Base-by-base conservation (phyloP, 1,140 invertebrate genomes). In the Bombus cullumanus region DNA sequence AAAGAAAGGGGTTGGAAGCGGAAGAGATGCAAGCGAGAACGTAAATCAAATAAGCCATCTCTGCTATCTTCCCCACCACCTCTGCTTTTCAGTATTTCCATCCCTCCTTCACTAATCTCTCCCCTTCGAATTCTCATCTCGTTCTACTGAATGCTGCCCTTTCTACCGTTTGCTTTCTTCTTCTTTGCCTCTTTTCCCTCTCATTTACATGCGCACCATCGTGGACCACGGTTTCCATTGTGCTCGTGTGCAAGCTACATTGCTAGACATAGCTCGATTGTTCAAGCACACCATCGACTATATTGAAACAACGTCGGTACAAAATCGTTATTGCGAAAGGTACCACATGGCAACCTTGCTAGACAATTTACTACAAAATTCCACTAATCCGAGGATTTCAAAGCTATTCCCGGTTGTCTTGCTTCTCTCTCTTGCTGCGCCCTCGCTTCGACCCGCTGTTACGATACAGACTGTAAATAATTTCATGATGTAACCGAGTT, bases 241-340 rank as follows among this genome's bases (percentile, higher is more conserved):
- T 87, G 37, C 83, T 81, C 31, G 64, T 78, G 74, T 74, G 66
- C 43, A 41, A 88, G 53, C 83, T 75, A 79, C 72, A 57, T 86
- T 59, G 64, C 80, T 43, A 85, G 39, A 31, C 82, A 41, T 69
- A 66, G 41, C 82, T 76, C 82, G 82, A 85, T 85, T 92, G 88
- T 92, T 89, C 86, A 75, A 91, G 87, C 88, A 88, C 85, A 87
- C 79, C 83, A 43, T 28, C 43, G 57, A 72, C 90, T 80, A 80
- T 85, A 77, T 88, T 76, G 91, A 91, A 85, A 90, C 89, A 85
- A 82, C 86, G 84, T 53, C 84, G 84, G 81, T 85, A 84, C 83
- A 86, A 89, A 93, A 92, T 86, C 90, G 88, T 92, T 93, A 92
- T 92, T 92, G 88, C 82, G 86, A 37, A 37, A 37, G 73, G 64